Evolutionary conservation across 2,888 invertebrate species (phyloP).

Genomic region (Eupeodes latifasciatus): DNA sequence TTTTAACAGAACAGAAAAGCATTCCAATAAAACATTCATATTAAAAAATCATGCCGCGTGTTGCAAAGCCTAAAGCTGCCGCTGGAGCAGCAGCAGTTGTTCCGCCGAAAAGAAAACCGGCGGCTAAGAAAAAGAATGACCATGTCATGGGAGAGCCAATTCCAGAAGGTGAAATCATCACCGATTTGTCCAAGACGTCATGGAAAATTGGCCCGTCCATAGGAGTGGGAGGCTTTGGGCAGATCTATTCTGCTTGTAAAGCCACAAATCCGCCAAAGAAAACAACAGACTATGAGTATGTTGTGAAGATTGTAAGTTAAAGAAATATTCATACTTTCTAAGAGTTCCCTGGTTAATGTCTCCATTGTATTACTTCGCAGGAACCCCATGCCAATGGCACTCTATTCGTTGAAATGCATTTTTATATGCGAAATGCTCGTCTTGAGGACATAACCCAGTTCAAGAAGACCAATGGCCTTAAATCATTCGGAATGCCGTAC

Average conservation of each 20-base stretch:
- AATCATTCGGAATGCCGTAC: slow-evolving; percentile 81
- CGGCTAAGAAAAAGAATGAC: slow-evolving; percentile 79
- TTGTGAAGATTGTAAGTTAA: slow-evolving; percentile 91
- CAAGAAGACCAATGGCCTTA: slow-evolving; percentile 76
- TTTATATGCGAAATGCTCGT: slow-evolving; percentile 92
- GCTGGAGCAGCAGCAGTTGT: slow-evolving; percentile 27
- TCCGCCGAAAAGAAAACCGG: slow-evolving; percentile 76
- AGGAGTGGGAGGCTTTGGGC: slow-evolving; percentile 96
- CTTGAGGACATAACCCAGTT: slow-evolving; percentile 80
- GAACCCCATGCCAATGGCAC: slow-evolving; percentile 85
- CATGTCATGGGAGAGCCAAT: slow-evolving; percentile 83
- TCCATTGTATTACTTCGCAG: slow-evolving; percentile 49
- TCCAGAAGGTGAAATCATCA: slow-evolving; percentile 89
- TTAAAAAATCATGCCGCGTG: slow-evolving; percentile 74
- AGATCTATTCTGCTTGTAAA: slow-evolving; percentile 93
- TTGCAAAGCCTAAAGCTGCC: slow-evolving; percentile 66
- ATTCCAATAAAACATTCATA: not conserved
- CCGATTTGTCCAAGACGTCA: slow-evolving; percentile 90
- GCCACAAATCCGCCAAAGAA: slow-evolving; percentile 85
- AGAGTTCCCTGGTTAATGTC: not conserved
- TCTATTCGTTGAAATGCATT: slow-evolving; percentile 86
- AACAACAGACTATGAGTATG: slow-evolving; percentile 87
- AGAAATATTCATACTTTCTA: not conserved
- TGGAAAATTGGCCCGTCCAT: slow-evolving; percentile 95
- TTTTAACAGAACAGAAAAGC: not conserved